Evolutionary conservation across 2,113 vertebrate species (phyloP).

Genomic region (Vanacampus margaritifer): DNA sequence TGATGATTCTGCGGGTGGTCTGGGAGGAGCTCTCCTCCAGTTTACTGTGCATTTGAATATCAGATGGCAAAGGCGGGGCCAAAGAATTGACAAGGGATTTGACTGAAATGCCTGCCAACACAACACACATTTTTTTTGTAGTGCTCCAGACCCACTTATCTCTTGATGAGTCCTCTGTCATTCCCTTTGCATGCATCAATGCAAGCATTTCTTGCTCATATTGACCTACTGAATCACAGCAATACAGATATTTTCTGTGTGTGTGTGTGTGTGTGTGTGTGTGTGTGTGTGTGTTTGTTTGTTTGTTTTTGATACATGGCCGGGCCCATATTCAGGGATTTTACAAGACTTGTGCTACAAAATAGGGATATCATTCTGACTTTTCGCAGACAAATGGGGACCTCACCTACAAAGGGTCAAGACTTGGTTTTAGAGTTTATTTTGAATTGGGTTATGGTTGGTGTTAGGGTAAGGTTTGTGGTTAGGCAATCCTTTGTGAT

Average conservation of each 20-base stretch:
- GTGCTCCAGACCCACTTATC: slow-evolving; percentile 25
- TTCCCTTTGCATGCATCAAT: slow-evolving; percentile 50
- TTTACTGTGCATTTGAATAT: slow-evolving; percentile 74
- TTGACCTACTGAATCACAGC: slow-evolving; percentile 42
- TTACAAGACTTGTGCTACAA: no score
- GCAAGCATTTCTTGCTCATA: slow-evolving; percentile 22
- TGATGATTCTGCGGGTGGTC: slow-evolving; percentile 66
- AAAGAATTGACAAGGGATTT: slow-evolving; percentile 65
- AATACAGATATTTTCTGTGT: slow-evolving; percentile 41
- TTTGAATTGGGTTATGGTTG: no score
- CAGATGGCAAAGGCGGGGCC: slow-evolving; percentile 69
- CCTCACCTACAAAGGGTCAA: no score
- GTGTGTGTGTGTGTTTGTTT: no score
- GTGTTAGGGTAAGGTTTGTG: no score
- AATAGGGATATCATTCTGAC: no score
- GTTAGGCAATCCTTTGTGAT: no score
- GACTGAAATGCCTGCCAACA: slow-evolving; percentile 64
- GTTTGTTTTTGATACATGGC: no score
- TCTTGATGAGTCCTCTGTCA: slow-evolving; percentile 28
- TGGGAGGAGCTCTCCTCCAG: slow-evolving; percentile 67
- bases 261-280: slow-evolving; percentile 23
- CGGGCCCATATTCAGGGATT: no score
- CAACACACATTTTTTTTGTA: slow-evolving; percentile 59
- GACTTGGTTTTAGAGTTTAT: no score
- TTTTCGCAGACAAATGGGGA: no score